A percentile compares a stretch with the other conserved stretches of the same genome.
Conservation (phyloP, 37 sponge, comb jelly and placozoan genomes). For the Lycopodina hypogea region DNA sequence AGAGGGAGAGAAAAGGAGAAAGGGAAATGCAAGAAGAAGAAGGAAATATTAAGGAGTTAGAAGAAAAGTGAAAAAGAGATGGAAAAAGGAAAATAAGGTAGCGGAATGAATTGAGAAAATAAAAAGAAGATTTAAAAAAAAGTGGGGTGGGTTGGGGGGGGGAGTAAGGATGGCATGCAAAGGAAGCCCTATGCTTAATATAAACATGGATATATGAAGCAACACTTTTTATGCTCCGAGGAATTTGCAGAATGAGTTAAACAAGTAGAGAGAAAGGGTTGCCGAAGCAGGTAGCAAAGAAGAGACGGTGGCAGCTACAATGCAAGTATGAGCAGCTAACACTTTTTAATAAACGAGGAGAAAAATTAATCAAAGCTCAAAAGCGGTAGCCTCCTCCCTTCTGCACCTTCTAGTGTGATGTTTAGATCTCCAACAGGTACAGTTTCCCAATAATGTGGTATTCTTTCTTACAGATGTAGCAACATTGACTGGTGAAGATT, state of each 20-base stretch:
- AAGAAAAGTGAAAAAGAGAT: too few species aligned
- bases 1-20: too few species aligned
- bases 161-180: too few species aligned
- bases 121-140: too few species aligned
- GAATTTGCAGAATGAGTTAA: slow-evolving; percentile 45
- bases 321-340: slow-evolving; percentile 18
- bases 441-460: background rate
- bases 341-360: slow-evolving; percentile 1
- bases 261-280: slow-evolving; percentile 29
- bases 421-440: background rate
- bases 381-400: background rate
- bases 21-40: too few species aligned
- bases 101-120: too few species aligned
- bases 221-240: slow-evolving; percentile 56
- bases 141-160: too few species aligned
- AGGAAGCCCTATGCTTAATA: too few species aligned
- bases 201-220: slow-evolving; percentile 64
- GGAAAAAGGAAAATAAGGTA: too few species aligned
- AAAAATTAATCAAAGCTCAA: background rate
- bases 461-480: background rate
- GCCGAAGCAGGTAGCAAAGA: slow-evolving; percentile 22
- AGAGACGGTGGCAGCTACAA: slow-evolving; percentile 19
- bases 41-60: too few species aligned
- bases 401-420: background rate
- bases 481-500: too few species aligned